phyloP scores from a whole-genome alignment of 2,888 invertebrate species.

The Perithous albicinctus region DNA sequence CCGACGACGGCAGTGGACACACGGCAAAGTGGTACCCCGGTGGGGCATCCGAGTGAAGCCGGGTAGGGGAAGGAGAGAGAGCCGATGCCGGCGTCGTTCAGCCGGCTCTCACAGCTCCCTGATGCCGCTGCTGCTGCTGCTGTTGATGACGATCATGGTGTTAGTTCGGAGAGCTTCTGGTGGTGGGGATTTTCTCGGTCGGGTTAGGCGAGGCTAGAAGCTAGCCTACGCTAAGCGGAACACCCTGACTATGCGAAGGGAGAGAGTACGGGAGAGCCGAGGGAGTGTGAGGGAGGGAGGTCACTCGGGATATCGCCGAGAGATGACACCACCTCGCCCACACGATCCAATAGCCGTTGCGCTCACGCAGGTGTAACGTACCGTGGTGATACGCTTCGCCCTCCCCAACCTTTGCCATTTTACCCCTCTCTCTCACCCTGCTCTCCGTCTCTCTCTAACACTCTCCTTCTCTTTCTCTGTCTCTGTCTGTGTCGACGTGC shows the following conservation, averaged over 20 bases:
- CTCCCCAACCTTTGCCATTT: conserved; percentile 63
- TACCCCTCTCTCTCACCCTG: conserved; percentile 26
- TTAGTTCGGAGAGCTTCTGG: conserved; percentile 39
- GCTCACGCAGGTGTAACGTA: conserved; percentile 77
- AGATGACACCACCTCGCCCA: conserved; percentile 83
- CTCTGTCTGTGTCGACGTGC: conserved; percentile 54
- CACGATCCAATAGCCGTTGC: conserved; percentile 73
- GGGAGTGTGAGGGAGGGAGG: conserved; percentile 70
- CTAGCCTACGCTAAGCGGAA: conserved; percentile 66
- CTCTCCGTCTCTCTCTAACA: conserved; percentile 29
- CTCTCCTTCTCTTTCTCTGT: conserved; percentile 22
- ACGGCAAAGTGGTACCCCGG: conserved; percentile 66
- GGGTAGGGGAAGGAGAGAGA: conserved; percentile 74
- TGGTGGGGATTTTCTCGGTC: conserved; percentile 58
- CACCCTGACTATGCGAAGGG: conserved; percentile 60
- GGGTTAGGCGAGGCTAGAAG: conserved; percentile 60
- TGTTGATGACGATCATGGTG: conserved; percentile 51
- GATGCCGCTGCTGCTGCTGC: conserved; percentile 52
- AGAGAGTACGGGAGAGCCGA: conserved; percentile 5
- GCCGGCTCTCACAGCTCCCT: no score
- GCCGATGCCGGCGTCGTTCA: conserved; percentile 51
- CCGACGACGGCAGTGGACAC: conserved; percentile 68
- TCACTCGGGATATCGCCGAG: conserved; percentile 81
- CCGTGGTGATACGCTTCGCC: conserved; percentile 62
- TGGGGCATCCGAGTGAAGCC: conserved; percentile 57